Evolutionary conservation across 2,888 invertebrate species (phyloP), one percentile per base, ranked within the genome.

Genomic region (Thymelicus acteon): DNA sequence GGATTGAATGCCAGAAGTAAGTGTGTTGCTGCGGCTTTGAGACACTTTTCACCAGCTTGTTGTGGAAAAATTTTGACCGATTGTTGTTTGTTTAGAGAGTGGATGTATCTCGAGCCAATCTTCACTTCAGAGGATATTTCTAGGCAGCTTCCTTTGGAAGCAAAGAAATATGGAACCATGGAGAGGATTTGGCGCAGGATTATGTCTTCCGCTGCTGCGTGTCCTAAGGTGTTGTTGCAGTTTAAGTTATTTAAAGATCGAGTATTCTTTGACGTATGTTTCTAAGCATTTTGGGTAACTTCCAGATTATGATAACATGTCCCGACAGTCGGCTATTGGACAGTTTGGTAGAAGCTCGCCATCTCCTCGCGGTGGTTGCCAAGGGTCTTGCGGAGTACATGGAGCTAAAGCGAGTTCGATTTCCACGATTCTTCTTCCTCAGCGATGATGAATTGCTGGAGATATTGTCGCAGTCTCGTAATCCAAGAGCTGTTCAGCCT

Each of bases 71-170:
- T 52, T 13, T 31, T 57, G 8, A 7, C 0, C 31, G n/a, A 24
- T 48, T 15, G 44, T 60, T 57, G 24, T 69, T 70, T 31, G 74
- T 77, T 6, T 75, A 96, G 96, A 76, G 95, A 96, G 74, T 97
- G 97, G 97, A 95, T 97, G 95, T 97, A 97, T 78, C 83, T 97
- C 80, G 97, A 97, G 82, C 97, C 97, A 0, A 97, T 97, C 78
- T 97, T 97, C 84, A 95, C 96, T 0, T 97, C 97, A 6, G 97
- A 97, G 77, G 97, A 97, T 81, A 97, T 97, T 72, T 96, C 95
- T 63, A 95, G 95, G 0, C 97, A 97, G 84, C 89, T 98, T 81
- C 97, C 97, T 0, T 89, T 95, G 6, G 97, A 97, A 85, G 95
- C 96, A 15, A 97, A 97, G 81, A 97, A 97, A 81, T 97, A 97